Evolutionary conservation across 2,888 invertebrate genomes (phyloP), one percentile per base, ranked within the genome.

Genomic region (Caenorhabditis sp.): DNA sequence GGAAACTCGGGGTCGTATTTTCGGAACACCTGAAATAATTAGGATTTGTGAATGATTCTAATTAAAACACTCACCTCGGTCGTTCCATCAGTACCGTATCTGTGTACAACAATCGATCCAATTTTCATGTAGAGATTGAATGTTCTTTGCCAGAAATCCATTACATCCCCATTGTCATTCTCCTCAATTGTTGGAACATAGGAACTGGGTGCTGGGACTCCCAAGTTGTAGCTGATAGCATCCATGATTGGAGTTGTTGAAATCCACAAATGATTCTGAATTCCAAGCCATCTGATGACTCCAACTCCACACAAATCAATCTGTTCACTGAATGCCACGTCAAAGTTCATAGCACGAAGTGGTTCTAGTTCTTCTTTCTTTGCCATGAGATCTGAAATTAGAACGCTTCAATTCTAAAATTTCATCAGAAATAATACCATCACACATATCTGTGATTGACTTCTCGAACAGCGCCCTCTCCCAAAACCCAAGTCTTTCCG

Each of bases 241-340:
- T 91, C 91, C 85, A 89, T 88, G 6, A 91, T 82, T 19, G 90
- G 88, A 2, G 90, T 90, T 0, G 91, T 91, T 16, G 89, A 88
- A 41, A 90, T 87, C 91, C 89, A 91, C 22, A 90, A 74, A 54
- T 89, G 88, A 24, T 88, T 88, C 16, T 85, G 72, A 73, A 90
- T 89, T 16, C 85, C 90, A 38, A 91, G 81, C 69, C 88, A 87
- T 56, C 86, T 75, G 31, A 87, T 80, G 22, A 90, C 76, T 63
- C 90, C 90, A 56, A 88, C 74, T 47, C 86, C 88, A 63, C 90
- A 91, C 14, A 89, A 68, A 59, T 91, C 91, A 59, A 89, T 84
- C 73, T 89, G 89, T 72, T 91, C 89, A 35, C 85, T 84, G 73
- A 91, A 88, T 10, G 89, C 90, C 14, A 89, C 85, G 61, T 91